Evolutionary conservation across 2,888 invertebrate genomes (phyloP), one percentile per base, ranked within the genome.

Genomic region (Argynnis bischoffii): DNA sequence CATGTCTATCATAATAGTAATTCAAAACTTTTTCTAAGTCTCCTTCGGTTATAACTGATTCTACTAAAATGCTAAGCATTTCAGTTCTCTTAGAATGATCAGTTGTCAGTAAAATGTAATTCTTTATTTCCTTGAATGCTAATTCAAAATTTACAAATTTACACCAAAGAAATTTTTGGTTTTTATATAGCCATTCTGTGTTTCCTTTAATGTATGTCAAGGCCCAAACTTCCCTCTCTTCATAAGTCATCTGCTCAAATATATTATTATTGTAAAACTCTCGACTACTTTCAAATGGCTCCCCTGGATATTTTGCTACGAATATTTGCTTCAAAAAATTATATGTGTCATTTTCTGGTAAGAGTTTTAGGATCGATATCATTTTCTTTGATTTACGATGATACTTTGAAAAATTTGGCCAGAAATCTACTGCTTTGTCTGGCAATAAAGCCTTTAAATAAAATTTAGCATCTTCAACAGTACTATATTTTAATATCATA

Each of bases 1-100:
- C 72, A 76, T 87, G 86, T 67, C 84, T 81, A 0, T 83, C 78
- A 66, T 81, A 80, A 72, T 80, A 89, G 75, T 88, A 82, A n/a
- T 75, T 75, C 4, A 88, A 75, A 6, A 88, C 68, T 21, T 66
- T 77, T 67, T 76, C 76, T 16, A 87, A 64, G 3, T 88, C 81
- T 3, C 72, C 61, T 61, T 83, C 77, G 57, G 71, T 83, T 74
- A 77, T 80, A 13, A 81, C 80, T 3, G 81, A 75, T 41, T 81
- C 70, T 11, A 83, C 69, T 54, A 88, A 76, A 61, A 79, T 64
- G 4, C 77, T 66, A 3, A 85, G 18, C 65, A 88, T 78, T 4
- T 80, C 73, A n/a, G 70, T 67, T 54, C 87, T 78, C 63, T 72
- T 79, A 3, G 56, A 53, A 3, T 71, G 61, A 60, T 82, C 79